These are phyloP conservation scores for Caenorhabditis sp. DNA, from an alignment of 2,888 invertebrate species.

Conservation along the genomic window DNA sequence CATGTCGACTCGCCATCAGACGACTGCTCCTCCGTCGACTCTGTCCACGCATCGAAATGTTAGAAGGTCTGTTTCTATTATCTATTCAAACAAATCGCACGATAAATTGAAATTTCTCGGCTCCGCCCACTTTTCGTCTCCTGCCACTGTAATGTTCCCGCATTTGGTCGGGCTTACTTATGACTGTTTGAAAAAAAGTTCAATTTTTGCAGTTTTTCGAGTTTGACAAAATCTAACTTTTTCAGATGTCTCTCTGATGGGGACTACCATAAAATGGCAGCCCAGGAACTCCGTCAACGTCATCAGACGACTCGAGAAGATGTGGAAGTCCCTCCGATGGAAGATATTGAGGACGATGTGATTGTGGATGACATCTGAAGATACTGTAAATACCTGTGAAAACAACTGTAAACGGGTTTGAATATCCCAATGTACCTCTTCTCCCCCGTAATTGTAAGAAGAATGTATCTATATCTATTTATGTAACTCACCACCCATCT, in stretches of 20 bases:
- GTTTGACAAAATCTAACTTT: too few relatives aligned
- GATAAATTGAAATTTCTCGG: too few relatives aligned
- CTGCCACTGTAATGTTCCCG: too few relatives aligned
- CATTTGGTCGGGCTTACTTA: too few relatives aligned
- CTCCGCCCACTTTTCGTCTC: too few relatives aligned
- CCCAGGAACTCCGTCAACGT: conserved; percentile 47
- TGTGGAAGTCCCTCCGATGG: conserved; percentile 69
- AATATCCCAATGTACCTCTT: conserved; percentile 32
- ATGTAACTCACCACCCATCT: conserved; percentile 3
- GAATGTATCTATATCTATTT: conserved; percentile 12
- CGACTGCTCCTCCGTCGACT: conserved; percentile 67
- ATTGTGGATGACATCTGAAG: conserved; percentile 66
- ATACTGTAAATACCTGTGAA: conserved; percentile 49
- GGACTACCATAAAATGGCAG: conserved; percentile 58
- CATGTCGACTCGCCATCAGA: conserved; percentile 81
- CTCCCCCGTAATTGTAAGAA: background rate
- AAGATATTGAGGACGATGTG: conserved; percentile 74
- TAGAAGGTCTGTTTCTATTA: conserved; percentile 48
- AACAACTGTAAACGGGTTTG: conserved; percentile 10
- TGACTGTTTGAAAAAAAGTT: too few relatives aligned
- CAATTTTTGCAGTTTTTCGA: too few relatives aligned
- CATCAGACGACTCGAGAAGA: conserved; percentile 54
- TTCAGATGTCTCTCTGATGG: conserved; percentile 64
- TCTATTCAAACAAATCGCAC: background rate
- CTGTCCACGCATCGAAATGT: conserved; percentile 69